Conservation (phyloP, 2,888 invertebrate genomes). For the Ecliptopera silaceata region DNA sequence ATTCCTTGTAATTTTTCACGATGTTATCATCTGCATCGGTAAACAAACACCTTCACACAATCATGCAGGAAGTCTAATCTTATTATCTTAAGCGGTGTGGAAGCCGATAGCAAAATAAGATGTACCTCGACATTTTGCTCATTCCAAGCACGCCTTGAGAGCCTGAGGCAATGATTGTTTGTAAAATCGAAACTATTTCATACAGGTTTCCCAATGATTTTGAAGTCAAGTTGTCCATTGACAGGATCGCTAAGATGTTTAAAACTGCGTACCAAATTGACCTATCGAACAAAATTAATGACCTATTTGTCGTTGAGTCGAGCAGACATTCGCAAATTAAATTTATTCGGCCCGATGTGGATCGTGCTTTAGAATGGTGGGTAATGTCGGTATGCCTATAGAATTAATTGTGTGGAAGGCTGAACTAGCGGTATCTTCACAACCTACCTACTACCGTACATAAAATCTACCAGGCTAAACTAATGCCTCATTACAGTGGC, state of each 20-base stretch:
- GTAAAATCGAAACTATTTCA: neutral
- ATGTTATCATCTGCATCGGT: constrained; percentile 7
- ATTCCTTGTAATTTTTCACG: constrained; percentile 25
- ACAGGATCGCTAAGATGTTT: constrained; percentile 1
- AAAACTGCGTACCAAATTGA: constrained; percentile 13
- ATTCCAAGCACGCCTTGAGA: neutral
- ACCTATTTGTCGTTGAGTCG: constrained; percentile 12
- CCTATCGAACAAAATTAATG: constrained; percentile 21
- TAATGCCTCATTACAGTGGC: constrained; percentile 17
- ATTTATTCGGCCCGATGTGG: constrained; percentile 18
- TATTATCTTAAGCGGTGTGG: neutral
- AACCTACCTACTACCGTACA: constrained; percentile 4
- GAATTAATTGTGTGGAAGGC: constrained; percentile 12
- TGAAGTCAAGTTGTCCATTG: neutral
- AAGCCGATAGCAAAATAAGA: constrained; percentile 7
- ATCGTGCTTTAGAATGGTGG: neutral
- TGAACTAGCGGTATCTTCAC: constrained; percentile 15
- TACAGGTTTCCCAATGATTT: neutral
- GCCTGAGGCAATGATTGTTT: neutral
- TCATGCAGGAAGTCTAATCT: constrained; percentile 10
- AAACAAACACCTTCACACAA: constrained; percentile 10
- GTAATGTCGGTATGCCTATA: constrained; percentile 1
- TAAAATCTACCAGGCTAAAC: constrained; percentile 18
- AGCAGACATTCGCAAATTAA: constrained; percentile 17
- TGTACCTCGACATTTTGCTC: neutral